Evolutionary conservation across 2,797 vertebrate genomes (phyloP).

Genomic region (Melanotaenia maccullochi): DNA sequence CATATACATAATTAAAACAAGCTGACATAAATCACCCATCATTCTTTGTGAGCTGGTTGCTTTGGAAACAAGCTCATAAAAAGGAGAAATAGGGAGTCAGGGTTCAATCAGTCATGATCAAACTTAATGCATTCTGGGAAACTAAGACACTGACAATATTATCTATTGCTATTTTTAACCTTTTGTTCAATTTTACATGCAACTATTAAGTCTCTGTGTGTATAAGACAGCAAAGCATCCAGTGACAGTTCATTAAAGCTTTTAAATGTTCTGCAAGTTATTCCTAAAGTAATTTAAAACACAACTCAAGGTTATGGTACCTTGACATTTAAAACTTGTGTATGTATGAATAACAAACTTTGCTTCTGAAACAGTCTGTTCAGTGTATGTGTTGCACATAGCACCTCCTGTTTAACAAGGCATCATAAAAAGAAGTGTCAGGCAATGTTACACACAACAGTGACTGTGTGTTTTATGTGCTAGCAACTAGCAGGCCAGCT

Average conservation of each 20-base stretch:
- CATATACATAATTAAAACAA: constrained; percentile 57
- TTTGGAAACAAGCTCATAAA: constrained; percentile 61
- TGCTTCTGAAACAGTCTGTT: constrained; percentile 10
- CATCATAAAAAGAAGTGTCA: constrained; percentile 34
- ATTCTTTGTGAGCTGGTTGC: constrained; percentile 56
- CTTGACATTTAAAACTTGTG: neutral
- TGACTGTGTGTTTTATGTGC: constrained; percentile 16
- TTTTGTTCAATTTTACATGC: neutral
- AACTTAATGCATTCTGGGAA: neutral
- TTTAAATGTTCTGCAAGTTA: neutral
- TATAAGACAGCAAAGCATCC: neutral
- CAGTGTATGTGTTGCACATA: constrained; percentile 31
- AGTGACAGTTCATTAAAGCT: neutral
- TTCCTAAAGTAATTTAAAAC: neutral
- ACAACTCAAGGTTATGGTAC: neutral
- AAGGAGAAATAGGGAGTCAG: constrained; percentile 49
- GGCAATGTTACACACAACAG: neutral
- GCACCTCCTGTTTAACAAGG: constrained; percentile 45
- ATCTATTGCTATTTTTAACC: neutral
- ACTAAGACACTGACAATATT: neutral
- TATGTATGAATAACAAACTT: constrained; percentile 3
- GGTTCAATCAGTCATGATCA: constrained; percentile 46
- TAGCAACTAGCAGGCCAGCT: constrained; percentile 17
- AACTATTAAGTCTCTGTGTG: neutral
- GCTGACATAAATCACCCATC: constrained; percentile 55